phyloP scores from a whole-genome alignment of 92 coral and sea anemone genomes.

The Pocillopora meandrina region DNA sequence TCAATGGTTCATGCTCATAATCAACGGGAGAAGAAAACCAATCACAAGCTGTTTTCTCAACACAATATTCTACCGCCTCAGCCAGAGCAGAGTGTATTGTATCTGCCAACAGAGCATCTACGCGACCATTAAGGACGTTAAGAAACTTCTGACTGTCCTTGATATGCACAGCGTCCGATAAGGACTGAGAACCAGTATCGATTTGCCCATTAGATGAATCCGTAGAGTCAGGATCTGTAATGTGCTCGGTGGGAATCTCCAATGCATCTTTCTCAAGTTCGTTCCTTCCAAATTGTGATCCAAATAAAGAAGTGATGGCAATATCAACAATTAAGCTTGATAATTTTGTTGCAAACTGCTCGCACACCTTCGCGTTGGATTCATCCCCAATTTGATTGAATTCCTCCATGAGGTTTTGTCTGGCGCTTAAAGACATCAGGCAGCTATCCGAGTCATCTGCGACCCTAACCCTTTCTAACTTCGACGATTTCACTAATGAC shows the following conservation, averaged over 20 bases:
- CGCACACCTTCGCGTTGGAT: slow-evolving; percentile 34
- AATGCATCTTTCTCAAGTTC: neutral
- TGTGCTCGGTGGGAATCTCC: neutral
- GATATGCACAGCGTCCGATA: neutral
- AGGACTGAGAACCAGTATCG: neutral
- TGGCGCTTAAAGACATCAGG: neutral
- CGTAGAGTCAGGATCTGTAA: neutral
- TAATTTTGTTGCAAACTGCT: slow-evolving; percentile 56
- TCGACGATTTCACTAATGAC: slow-evolving; percentile 43
- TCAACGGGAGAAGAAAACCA: neutral
- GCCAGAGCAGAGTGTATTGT: slow-evolving; percentile 9
- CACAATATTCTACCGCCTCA: slow-evolving; percentile 24
- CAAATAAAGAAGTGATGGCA: slow-evolving; percentile 3
- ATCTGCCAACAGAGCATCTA: slow-evolving; percentile 9
- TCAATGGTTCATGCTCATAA: neutral
- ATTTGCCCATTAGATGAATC: slow-evolving; percentile 1
- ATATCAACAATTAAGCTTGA: slow-evolving; percentile 49
- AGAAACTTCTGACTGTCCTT: neutral
- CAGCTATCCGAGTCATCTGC: neutral
- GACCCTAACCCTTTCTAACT: neutral
- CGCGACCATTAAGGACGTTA: slow-evolving; percentile 21
- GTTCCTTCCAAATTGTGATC: neutral
- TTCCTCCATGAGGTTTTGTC: slow-evolving; percentile 55
- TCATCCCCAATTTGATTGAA: slow-evolving; percentile 32
- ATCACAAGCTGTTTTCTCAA: neutral